Evolutionary conservation across 2,888 invertebrate genomes (phyloP), one percentile per base, ranked within the genome.

Genomic region (Thecophora atra): DNA sequence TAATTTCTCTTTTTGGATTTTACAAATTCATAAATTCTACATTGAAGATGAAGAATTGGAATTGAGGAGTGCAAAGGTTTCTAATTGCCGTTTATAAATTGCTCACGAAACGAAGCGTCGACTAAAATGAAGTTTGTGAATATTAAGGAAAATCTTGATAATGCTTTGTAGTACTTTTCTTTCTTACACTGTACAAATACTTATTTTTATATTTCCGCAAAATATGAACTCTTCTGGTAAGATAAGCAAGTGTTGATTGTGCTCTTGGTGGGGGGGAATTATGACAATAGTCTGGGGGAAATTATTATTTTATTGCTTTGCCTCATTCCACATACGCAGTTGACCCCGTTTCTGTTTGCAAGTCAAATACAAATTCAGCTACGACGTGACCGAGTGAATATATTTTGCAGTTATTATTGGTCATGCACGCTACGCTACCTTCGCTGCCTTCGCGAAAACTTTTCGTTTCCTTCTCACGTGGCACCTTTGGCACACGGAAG

Each of bases 351-450:
- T 68, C 37, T 37, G 37, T 37, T 11, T 37, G 37, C 37, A 8
- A 37, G 37, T 37, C 37, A 37, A 37, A 37, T 37, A 37, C 37
- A 37, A 37, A 37, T 37, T 8, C 11, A 37, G 37, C 11, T 37
- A 37, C 37, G 5, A 28, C 21, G 24, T 56, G 19, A 28, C 47
- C 47, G 47, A 47, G 47, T 47, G 47, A 47, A n/a, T 47, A n/a
- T 47, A 17, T 30, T 30, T 30, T n/a, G 24, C 6, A 69, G 56
- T 60, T 74, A 72, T 74, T 74, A 70, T 67, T 58, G 74, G 72
- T 63, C 70, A 74, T 72, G 72, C 70, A 74, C 63, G 70, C 21
- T 28, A 30, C 24, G 26, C 21, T 37, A n/a, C n/a, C n/a, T n/a
- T n/a, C n/a, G n/a, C n/a, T 42, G 8, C 44, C 15, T 19, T 21